Percentiles rank a stretch among this genome's conserved stretches.
Evolutionary conservation across 2,113 vertebrate species (phyloP).

Genomic region (Callaeas wilsoni): DNA sequence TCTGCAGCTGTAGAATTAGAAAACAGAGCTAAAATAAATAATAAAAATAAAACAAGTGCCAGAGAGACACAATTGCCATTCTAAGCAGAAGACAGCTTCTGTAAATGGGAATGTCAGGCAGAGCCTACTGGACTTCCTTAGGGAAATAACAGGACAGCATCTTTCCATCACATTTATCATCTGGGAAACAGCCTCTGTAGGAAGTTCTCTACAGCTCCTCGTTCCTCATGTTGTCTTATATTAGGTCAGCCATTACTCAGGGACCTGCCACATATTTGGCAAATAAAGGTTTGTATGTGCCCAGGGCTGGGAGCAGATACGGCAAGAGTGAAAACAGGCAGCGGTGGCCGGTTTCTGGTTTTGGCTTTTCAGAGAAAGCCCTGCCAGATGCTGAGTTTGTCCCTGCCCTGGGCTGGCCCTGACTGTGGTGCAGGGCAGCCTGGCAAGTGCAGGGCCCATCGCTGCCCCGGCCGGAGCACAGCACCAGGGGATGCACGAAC

Average conservation of each 20-base stretch:
- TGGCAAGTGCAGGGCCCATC: too few relatives aligned
- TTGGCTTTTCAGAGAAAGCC: neutral
- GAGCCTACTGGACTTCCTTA: neutral
- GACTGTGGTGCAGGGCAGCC: too few relatives aligned
- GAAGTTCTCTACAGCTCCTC: neutral
- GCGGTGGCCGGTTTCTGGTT: fast-evolving
- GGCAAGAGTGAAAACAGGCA: neutral
- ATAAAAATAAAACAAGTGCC: slow-evolving; percentile 9
- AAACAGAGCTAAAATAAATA: slow-evolving; percentile 15
- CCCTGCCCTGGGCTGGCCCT: neutral
- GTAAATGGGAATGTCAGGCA: neutral
- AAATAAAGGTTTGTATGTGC: fast-evolving
- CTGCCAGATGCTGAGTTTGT: neutral
- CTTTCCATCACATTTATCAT: slow-evolving; percentile 9
- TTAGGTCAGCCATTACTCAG: neutral
- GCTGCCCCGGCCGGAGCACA: too few relatives aligned
- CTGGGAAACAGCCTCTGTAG: neutral
- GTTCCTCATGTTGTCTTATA: neutral
- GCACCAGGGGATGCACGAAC: too few relatives aligned
- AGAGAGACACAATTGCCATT: neutral
- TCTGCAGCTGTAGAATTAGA: neutral
- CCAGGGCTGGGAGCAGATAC: fast-evolving
- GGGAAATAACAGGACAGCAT: slow-evolving; percentile 1
- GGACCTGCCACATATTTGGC: neutral
- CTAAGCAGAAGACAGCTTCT: neutral